Base-by-base conservation (phyloP, 2,113 vertebrate genomes). In the Ardeotis arabs region DNA sequence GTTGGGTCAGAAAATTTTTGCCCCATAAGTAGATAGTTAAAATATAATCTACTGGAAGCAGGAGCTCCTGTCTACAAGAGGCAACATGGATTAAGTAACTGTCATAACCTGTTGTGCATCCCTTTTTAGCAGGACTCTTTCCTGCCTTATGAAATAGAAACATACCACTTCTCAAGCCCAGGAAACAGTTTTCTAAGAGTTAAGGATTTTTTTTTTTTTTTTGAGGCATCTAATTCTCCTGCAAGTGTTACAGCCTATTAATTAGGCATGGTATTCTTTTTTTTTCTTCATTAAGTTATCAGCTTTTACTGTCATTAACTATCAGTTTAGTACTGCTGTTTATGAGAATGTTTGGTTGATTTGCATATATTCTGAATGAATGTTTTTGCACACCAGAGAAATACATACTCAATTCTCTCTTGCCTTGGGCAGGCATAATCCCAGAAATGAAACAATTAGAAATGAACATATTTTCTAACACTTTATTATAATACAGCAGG, bases 401-500 rank as follows among this genome's bases (percentile, higher is more conserved):
- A 84, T 89, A 89, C 60, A 27, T 78, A 89, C 83, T 91, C 73
- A 87, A 63, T 75, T 96, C 77, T 95, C 64, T 88, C 62, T 93
- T 89, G 90, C 75, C 90, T 95, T 93, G 50, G 86, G 70, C 73
- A 93, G 70, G 79, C 60, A 76, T 64, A 91, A 93, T 93, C 49
- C 89, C 56, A 96, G 75, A 95, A 96, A 95, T 59, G 50, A 94
- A 96, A 78, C 70, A 87, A 74, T 95, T 85, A 73, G 95, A 98
- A 95, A 92, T 69, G 62, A 96, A 56, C 33, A 31, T 92, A 53
- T 90, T 84, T 91, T 93, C 78, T 90, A 87, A 77, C 84, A 73
- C 55, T 95, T 90, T 90, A 88, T 95, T 94, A 84, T 68, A 81
- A 91, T 86, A 94, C 72, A 91, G 35, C 81, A 85, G 44, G 50